Evolutionary conservation across 2,797 vertebrate species (phyloP), one percentile per base, ranked within the genome.

Genomic region (Lepidocolaptes lacrymiger): DNA sequence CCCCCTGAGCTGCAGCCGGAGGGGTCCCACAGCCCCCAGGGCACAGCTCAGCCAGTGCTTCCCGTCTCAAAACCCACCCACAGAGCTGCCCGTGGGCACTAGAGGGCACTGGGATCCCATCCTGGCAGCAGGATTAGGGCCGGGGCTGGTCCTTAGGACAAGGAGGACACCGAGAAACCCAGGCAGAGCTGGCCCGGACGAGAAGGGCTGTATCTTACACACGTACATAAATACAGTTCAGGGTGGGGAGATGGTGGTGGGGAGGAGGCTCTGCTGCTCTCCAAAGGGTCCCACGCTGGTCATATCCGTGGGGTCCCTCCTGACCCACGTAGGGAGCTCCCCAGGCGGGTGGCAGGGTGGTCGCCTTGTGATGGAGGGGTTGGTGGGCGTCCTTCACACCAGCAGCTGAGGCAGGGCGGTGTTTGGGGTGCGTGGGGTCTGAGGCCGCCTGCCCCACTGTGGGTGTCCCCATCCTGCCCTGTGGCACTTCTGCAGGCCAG

Each of bases 141-240:
- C 22, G 3, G 14, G 7, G 11, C 58, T 44, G 41, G 15, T 39
- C 39, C 39, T 39, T 39, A 48, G 54, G 52, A 15, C 43, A 36
- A 51, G 59, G 63, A 48, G 67, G 63, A 93, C 63, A 48, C 26
- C 21, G 10, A 24, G 2, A 41, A 41, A 10, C 10, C 1, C 71
- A 7, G 49, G 51, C 39, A 46, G 74, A 54, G 82, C 61, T 82
- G 88, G 72, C 76, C 88, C 41, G 0, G 43, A 7, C 0, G 4
- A 30, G 39, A 18, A 12, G 64, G 74, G 71, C 84, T 5, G 7
- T 94, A 89, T 96, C 84, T 96, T 91, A 95, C 95, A 95, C 89
- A 94, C 39, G 0, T 93, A 92, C 95, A 95, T 96, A 96, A 96
- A 96, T 96, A 96, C 94, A 96, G 91, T 95, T 84, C 18, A 0